Evolutionary conservation across 2,797 vertebrate species (phyloP).

Genomic region (Parauchenoglanis punctatus): DNA sequence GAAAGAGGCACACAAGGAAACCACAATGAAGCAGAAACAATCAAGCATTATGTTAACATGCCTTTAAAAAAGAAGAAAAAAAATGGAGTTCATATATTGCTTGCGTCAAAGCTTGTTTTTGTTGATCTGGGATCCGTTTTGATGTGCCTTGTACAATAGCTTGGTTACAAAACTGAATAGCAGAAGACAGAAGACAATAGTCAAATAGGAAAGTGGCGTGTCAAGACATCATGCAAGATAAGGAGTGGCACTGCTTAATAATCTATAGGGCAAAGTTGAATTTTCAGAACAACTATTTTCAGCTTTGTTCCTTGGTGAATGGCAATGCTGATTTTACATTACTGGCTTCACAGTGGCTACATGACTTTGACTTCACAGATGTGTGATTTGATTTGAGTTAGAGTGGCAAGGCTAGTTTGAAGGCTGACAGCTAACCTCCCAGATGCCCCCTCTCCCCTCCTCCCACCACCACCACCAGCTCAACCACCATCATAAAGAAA

Average conservation of each 20-base stretch:
- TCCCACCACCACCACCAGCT: neutral
- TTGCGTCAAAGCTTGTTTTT: neutral
- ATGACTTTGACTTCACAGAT: neutral
- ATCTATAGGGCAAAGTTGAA: neutral
- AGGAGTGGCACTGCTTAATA: neutral
- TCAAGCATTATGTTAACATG: constrained; percentile 29
- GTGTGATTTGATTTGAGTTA: neutral
- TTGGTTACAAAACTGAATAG: neutral
- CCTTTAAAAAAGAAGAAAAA: neutral
- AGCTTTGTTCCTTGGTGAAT: neutral
- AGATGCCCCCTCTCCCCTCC: neutral
- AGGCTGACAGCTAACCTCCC: constrained; percentile 3
- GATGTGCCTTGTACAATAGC: neutral
- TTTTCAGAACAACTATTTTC: neutral
- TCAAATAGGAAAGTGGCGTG: neutral
- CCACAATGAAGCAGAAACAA: constrained; percentile 34
- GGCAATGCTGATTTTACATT: neutral
- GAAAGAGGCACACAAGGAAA: constrained; percentile 27
- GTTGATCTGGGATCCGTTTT: constrained; percentile 29
- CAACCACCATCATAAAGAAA: neutral
- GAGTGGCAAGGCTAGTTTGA: neutral
- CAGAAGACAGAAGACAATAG: neutral
- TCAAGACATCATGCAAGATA: neutral
- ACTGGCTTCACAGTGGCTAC: neutral
- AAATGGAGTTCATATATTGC: neutral